Base-by-base conservation (phyloP, 1,140 invertebrate genomes). In the Coptotermes formosanus region DNA sequence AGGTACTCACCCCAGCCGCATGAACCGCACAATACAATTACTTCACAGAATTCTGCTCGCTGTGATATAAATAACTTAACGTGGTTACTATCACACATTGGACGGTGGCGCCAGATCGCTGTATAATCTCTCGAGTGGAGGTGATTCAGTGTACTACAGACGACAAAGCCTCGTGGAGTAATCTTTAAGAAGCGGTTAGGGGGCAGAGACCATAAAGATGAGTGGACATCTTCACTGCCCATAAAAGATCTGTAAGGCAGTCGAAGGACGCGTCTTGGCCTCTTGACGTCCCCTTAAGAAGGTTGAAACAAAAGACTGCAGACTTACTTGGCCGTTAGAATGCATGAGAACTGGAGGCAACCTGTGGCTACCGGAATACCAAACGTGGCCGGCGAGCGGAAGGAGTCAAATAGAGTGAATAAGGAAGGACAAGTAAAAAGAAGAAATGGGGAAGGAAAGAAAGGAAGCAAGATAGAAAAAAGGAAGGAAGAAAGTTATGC, bases 1-100 rank as follows among this genome's bases (percentile, higher is more conserved):
- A 38, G 1, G n/a, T 75, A 75, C 64, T 75, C 64, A 30, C n/a
- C 64, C 8, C n/a, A 75, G n/a, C 30, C 64, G n/a, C 9, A 75
- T 2, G 64, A 75, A 75, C 64, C 64, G 64, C 7, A 75, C 8
- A 75, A 75, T 75, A 30, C 64, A 75, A 75, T 75, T 75, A 75
- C 64, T 75, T 25, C 64, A 30, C 14, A 30, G 64, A 2, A 30
- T 6, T 30, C n/a, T 75, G n/a, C n/a, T 75, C 64, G n/a, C 64
- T 75, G n/a, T 75, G 64, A 75, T 30, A 75, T 75, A 75, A 75
- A 75, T 75, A 75, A 64, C n/a, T 75, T 75, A 75, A 75, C 64
- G 25, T 75, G 25, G 64, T 75, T n/a, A 75, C 25, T 75, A 75
- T 75, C 64, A 75, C 64, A 75, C 59, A 64, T 64, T n/a, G 16